These are phyloP conservation scores for Gambelia wislizenii DNA, from an alignment of 2,797 vertebrate species.

Conservation along the genomic window DNA sequence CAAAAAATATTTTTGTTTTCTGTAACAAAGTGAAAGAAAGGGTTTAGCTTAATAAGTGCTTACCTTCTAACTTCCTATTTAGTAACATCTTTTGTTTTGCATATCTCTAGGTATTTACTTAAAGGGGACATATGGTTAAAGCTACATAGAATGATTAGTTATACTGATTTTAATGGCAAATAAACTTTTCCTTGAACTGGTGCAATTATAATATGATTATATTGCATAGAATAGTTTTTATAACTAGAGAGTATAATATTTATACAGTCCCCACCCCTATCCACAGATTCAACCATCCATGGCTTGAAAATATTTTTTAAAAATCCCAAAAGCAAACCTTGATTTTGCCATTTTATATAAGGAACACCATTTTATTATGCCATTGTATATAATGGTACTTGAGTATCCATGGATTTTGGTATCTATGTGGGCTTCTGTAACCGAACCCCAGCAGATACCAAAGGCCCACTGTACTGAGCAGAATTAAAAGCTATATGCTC, in stretches of 20 bases:
- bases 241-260: neutral
- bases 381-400: too few relatives aligned
- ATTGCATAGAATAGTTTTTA: neutral
- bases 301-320: too few relatives aligned
- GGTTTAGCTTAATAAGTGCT: neutral
- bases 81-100: neutral
- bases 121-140: neutral
- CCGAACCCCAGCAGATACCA: too few relatives aligned
- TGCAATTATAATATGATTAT: neutral
- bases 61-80: neutral
- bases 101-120: neutral
- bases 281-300: too few relatives aligned
- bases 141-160: neutral
- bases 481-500: constrained; percentile 20
- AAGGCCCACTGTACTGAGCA: too few relatives aligned
- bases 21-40: neutral
- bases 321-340: too few relatives aligned
- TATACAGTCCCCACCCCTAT: too few relatives aligned
- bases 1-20: neutral
- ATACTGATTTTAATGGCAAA: neutral
- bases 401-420: too few relatives aligned
- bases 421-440: too few relatives aligned
- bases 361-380: too few relatives aligned
- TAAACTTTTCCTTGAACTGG: neutral
- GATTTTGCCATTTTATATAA: too few relatives aligned